phyloP scores from a whole-genome alignment of 2,113 vertebrate genomes.

The Mormoops blainvillei region DNA sequence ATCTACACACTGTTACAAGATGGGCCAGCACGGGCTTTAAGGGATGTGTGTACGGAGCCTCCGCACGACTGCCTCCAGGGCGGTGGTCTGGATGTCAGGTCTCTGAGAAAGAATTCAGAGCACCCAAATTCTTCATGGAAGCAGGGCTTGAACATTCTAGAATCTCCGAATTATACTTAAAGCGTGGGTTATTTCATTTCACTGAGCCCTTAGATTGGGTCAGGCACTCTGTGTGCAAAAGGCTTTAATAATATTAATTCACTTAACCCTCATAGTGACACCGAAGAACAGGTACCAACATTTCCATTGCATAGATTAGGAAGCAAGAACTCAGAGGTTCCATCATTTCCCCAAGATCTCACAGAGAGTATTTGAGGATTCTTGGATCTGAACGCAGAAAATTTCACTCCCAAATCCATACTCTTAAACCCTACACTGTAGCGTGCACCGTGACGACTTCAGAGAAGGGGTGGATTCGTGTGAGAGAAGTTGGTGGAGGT shows the following conservation, averaged over 20 bases:
- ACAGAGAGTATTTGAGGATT: background rate
- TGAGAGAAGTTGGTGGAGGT: too few species aligned
- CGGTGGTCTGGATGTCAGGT: background rate
- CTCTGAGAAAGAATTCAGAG: background rate
- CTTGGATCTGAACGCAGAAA: background rate
- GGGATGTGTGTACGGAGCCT: too few species aligned
- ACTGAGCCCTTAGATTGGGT: background rate
- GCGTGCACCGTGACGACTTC: background rate
- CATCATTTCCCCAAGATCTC: background rate
- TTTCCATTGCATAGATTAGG: background rate
- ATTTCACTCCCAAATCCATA: background rate
- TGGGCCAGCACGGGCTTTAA: background rate
- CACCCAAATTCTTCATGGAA: background rate
- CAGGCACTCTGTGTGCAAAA: background rate
- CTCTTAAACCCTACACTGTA: background rate
- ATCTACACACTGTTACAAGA: rapidly evolving
- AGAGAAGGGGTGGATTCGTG: background rate
- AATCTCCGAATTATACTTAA: background rate
- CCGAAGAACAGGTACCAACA: background rate
- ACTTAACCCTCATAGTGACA: background rate
- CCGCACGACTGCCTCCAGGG: background rate
- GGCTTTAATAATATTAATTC: background rate
- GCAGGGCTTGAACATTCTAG: background rate
- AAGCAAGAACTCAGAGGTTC: background rate
- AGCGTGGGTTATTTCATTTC: background rate